phyloP scores from a whole-genome alignment of 2,113 vertebrate species.

The Tachysurus vachellii region DNA sequence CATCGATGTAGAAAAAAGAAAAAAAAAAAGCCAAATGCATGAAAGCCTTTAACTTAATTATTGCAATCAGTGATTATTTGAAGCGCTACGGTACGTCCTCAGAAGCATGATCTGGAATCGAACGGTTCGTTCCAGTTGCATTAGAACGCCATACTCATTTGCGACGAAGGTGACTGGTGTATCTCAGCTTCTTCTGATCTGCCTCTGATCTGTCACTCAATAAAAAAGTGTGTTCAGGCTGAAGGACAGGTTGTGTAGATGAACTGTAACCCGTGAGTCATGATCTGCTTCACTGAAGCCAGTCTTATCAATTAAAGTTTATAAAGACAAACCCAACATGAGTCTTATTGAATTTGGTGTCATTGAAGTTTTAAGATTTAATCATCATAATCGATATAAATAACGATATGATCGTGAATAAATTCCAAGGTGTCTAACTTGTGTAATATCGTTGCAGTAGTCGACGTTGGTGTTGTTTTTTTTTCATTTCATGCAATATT shows the following conservation, averaged over 20 bases:
- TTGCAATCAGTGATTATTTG: constrained; percentile 69
- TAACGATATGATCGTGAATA: neutral
- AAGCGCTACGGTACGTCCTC: constrained; percentile 72
- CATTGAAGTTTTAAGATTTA: neutral
- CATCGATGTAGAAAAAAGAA: constrained; percentile 49
- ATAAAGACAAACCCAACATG: constrained; percentile 65
- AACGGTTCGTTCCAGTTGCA: constrained; percentile 56
- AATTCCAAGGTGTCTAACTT: neutral
- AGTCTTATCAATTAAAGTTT: constrained; percentile 83
- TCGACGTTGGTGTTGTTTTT: neutral
- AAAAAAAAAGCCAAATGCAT: constrained; percentile 86
- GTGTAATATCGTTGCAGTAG: neutral
- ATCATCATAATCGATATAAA: neutral
- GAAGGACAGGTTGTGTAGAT: constrained; percentile 58
- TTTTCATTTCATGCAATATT: neutral
- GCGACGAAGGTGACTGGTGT: constrained; percentile 54
- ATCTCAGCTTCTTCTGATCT: constrained; percentile 64
- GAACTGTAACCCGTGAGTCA: constrained; percentile 68
- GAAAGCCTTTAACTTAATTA: constrained; percentile 82
- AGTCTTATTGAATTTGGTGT: neutral
- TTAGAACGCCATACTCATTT: constrained; percentile 68
- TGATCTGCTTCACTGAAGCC: constrained; percentile 48
- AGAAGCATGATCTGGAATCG: constrained; percentile 79
- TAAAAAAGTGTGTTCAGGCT: constrained; percentile 28
- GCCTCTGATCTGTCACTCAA: constrained; percentile 57